Percentiles rank a stretch among this genome's conserved stretches.
Conservation (phyloP, 2,888 invertebrate genomes). For the Polydrusus tereticollis region DNA sequence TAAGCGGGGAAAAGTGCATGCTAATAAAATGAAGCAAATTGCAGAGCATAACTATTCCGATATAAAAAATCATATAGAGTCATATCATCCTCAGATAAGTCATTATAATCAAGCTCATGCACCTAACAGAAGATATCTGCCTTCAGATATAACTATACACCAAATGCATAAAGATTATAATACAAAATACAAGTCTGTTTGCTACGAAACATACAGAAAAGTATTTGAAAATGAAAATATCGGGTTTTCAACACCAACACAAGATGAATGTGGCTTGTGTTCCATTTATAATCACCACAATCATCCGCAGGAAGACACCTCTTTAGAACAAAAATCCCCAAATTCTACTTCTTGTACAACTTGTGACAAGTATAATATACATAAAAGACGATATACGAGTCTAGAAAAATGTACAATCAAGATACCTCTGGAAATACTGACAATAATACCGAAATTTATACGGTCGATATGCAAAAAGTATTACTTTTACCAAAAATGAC, state of each 20-base stretch:
- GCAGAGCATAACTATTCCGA: too few species aligned
- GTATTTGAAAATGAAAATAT: conserved; percentile 12
- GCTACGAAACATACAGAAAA: conserved; percentile 9
- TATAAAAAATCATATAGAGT: too few species aligned
- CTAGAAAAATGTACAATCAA: conserved; percentile 9
- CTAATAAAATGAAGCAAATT: too few species aligned
- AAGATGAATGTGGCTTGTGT: conserved; percentile 24
- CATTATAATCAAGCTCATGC: too few species aligned
- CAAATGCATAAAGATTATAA: too few species aligned
- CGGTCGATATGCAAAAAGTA: conserved; percentile 46
- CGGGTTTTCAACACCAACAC: conserved; percentile 7
- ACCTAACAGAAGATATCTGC: too few species aligned
- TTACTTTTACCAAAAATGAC: conserved; percentile 47
- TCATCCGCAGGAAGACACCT: neutral
- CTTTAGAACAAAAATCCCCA: neutral
- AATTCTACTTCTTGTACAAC: neutral
- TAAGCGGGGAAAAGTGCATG: too few species aligned
- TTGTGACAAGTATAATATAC: conserved; percentile 15
- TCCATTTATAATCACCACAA: conserved; percentile 8
- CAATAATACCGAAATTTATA: neutral
- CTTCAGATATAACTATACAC: too few species aligned
- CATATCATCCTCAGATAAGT: too few species aligned
- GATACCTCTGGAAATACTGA: neutral
- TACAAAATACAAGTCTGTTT: too few species aligned
- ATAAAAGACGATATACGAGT: conserved; percentile 2